phyloP scores from a whole-genome alignment of 2,888 invertebrate genomes.

The Lasioglossum oenotherae region DNA sequence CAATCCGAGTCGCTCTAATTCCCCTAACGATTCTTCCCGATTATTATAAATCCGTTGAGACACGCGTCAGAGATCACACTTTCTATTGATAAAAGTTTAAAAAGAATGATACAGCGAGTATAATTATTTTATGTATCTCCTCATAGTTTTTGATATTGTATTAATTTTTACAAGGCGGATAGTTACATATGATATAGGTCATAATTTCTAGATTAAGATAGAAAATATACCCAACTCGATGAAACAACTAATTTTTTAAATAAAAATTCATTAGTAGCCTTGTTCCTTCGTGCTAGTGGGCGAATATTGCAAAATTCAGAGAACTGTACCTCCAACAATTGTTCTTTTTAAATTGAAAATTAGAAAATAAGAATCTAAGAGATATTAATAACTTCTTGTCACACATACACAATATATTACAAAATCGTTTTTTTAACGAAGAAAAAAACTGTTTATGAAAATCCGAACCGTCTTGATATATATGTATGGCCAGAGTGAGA shows the following conservation, averaged over 20 bases:
- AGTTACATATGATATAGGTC: background rate
- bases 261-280: too few relatives aligned
- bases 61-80: constrained; percentile 5
- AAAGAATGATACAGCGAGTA: background rate
- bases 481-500: too few relatives aligned
- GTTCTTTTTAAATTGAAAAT: too few relatives aligned
- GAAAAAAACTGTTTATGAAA: too few relatives aligned
- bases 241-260: background rate
- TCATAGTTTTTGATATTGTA: background rate
- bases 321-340: too few relatives aligned
- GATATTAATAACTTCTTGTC: too few relatives aligned
- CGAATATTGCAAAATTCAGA: too few relatives aligned
- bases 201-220: background rate
- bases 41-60: constrained; percentile 9
- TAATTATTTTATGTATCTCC: background rate
- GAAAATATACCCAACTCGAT: background rate
- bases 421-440: too few relatives aligned
- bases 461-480: too few relatives aligned
- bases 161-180: background rate
- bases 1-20: constrained; percentile 39
- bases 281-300: too few relatives aligned
- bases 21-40: constrained; percentile 52
- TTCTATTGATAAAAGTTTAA: constrained; percentile 1
- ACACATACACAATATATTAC: too few relatives aligned
- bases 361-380: too few relatives aligned